phyloP scores from a whole-genome alignment of 92 coral and sea anemone species.

The Zoanthus sansibaricus region DNA sequence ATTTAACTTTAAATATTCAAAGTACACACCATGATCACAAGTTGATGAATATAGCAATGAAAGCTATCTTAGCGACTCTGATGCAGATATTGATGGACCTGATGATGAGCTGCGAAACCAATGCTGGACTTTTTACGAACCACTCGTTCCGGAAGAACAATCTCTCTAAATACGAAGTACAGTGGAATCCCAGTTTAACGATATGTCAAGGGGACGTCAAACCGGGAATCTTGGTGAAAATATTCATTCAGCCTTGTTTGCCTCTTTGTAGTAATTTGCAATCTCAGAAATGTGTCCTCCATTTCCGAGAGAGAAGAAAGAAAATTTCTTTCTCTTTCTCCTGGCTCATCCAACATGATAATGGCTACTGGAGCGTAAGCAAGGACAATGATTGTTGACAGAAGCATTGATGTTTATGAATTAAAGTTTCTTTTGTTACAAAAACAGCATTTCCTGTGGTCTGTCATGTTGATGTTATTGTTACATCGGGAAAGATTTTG shows the following conservation, averaged over 20 bases:
- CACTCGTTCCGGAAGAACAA: conserved; percentile 8
- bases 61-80: conserved; percentile 6
- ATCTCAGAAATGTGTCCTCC: background rate
- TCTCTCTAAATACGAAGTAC: conserved; percentile 8
- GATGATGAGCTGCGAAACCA: conserved; percentile 18
- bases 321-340: background rate
- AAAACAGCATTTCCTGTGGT: too few species aligned
- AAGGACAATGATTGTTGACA: conserved; percentile 3
- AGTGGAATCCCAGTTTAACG: background rate
- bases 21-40: conserved; percentile 11
- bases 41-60: conserved; percentile 18
- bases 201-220: background rate
- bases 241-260: background rate
- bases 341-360: background rate
- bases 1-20: too few species aligned
- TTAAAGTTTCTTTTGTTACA: too few species aligned
- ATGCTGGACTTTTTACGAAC: conserved; percentile 7
- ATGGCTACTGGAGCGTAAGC: background rate
- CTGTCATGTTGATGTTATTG: too few species aligned
- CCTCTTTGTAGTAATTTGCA: too few species aligned
- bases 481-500: too few species aligned
- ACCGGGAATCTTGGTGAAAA: conserved; percentile 1
- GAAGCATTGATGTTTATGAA: background rate
- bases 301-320: background rate
- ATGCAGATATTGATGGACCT: conserved; percentile 14